Evolutionary conservation across 2,888 invertebrate species (phyloP), one percentile per base, ranked within the genome.

Genomic region (Argyresthia albistria): DNA sequence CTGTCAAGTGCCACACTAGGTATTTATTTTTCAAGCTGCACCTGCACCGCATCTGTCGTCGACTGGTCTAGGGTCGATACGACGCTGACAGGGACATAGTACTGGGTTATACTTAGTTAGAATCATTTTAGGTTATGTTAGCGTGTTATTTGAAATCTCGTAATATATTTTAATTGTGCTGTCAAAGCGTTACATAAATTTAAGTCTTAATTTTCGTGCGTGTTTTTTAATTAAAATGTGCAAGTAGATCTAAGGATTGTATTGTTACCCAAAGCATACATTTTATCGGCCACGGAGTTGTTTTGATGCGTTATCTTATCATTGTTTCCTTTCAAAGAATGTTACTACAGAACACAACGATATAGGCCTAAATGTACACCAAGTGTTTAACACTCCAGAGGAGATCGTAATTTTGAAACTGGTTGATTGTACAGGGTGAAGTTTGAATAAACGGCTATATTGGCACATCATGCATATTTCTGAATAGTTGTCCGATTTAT

Each of bases 61-160:
- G 62, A 60, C 58, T 57, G 25, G 3, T 25, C 25, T 25, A 25
- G 25, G 25, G 25, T 25, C 25, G 25, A 25, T 9, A 8, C 11
- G 35, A 12, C 37, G 6, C 25, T 25, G n/a, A 80, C 82, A 80
- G 79, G 79, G 80, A 80, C 12, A 69, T 62, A 68, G 65, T 76
- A 74, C 76, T 76, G 80, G 81, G 77, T 74, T 76, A 25, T 25
- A n/a, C 70, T 67, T 74, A 78, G 66, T 61, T 79, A 69, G 70
- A 72, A 66, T 71, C 71, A 63, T 69, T 80, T 76, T 25, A 25
- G 25, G 25, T 25, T 25, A 25, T 25, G 2, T 75, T 80, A 69
- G 77, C 72, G 81, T 82, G 82, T 80, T 81, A 81, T 82, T 82
- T 81, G 86, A 86, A 86, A 84, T 86, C 86, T 87, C 86, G 86